phyloP scores from a whole-genome alignment of 2,113 vertebrate genomes.

The Zeus faber region DNA sequence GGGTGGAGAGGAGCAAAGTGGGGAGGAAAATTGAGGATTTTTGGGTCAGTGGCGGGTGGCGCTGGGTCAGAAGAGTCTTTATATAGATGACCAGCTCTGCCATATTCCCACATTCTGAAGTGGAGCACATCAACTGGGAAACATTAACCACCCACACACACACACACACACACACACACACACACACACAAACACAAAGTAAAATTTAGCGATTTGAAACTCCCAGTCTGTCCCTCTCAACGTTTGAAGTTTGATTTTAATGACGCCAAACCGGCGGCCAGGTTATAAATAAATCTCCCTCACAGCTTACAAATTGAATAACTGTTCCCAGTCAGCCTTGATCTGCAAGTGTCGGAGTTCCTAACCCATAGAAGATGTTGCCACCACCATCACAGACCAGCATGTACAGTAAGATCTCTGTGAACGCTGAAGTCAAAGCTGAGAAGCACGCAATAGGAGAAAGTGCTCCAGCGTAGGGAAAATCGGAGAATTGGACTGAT shows the following conservation, averaged over 20 bases:
- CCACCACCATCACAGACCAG: no score
- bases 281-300: conserved; percentile 50
- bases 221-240: conserved; percentile 16
- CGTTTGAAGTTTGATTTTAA: conserved; percentile 27
- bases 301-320: conserved; percentile 46
- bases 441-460: no score
- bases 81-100: conserved; percentile 6
- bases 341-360: no score
- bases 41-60: conserved; percentile 36
- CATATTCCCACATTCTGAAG: conserved; percentile 28
- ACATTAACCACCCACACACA: conserved; percentile 11
- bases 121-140: conserved; percentile 44
- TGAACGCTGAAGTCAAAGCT: no score
- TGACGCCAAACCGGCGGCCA: conserved; percentile 20
- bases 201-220: no score
- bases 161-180: conserved; percentile 19
- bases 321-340: conserved; percentile 47
- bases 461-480: no score
- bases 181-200: conserved; percentile 6
- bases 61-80: background rate
- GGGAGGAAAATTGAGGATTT: conserved; percentile 1
- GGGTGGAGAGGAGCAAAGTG: background rate
- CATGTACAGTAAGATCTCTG: no score
- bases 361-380: no score
- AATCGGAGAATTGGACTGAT: no score